Conservation (phyloP, 2,113 vertebrate species). For the Ciconia boyciana region DNA sequence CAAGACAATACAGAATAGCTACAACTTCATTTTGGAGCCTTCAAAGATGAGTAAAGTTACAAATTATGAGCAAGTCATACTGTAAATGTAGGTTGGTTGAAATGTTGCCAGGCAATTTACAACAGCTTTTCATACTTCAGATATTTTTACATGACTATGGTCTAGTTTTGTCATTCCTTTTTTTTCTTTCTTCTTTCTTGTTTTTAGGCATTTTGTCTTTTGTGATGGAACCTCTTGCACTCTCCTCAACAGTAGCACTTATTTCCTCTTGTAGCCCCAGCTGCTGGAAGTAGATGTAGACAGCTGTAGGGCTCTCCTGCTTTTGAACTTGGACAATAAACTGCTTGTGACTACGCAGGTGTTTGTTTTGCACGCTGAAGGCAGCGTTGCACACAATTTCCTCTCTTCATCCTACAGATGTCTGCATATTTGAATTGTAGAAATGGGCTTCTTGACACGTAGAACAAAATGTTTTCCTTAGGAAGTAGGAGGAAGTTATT, state of each 20-base stretch:
- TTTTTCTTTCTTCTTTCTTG: neutral
- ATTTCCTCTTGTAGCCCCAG: neutral
- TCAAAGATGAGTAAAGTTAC: neutral
- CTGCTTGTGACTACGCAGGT: neutral
- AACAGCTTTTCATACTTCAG: neutral
- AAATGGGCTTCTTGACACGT: neutral
- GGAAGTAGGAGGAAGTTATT: neutral
- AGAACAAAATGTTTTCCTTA: conserved; percentile 28
- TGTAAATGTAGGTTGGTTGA: neutral
- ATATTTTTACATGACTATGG: neutral
- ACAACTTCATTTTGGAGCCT: neutral
- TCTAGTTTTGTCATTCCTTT: neutral
- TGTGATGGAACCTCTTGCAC: neutral
- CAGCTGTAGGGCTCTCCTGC: neutral
- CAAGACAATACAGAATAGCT: neutral
- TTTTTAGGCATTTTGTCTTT: neutral
- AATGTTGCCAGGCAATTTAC: neutral
- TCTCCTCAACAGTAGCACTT: neutral
- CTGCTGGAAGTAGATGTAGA: conserved; percentile 20
- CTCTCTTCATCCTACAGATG: neutral
- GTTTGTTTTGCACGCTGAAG: conserved; percentile 9
- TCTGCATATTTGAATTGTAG: conserved; percentile 1
- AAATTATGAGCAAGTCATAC: neutral
- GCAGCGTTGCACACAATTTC: neutral
- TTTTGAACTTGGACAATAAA: conserved; percentile 12